phyloP scores from a whole-genome alignment of 2,797 vertebrate species.

The Chelonia mydas region DNA sequence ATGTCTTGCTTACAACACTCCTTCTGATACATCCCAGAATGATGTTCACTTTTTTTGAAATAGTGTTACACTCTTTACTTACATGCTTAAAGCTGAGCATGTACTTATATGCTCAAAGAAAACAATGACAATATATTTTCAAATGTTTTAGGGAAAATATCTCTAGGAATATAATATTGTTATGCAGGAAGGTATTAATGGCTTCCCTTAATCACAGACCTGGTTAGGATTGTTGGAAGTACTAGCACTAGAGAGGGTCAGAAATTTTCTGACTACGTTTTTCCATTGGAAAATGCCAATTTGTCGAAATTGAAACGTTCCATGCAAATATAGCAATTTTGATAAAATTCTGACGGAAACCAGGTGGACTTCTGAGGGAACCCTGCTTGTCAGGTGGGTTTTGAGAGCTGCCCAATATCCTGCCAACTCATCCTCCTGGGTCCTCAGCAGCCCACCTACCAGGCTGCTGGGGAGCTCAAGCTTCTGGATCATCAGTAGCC shows the following conservation, averaged over 20 bases:
- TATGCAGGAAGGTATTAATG: neutral
- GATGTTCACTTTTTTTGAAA: too few species aligned
- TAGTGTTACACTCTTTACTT: neutral
- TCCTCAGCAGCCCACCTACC: neutral
- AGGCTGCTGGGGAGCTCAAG: neutral
- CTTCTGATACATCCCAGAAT: too few species aligned
- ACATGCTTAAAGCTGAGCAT: neutral
- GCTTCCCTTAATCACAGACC: neutral
- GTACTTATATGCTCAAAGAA: neutral
- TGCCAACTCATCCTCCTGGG: neutral
- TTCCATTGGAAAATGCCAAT: neutral
- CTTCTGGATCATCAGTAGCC: neutral
- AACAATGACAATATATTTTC: neutral
- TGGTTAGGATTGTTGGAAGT: neutral
- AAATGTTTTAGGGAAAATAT: neutral
- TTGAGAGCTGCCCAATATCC: neutral
- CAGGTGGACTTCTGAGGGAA: neutral
- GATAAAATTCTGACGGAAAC: neutral
- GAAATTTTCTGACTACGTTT: neutral
- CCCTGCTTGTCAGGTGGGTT: neutral
- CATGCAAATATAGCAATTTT: neutral
- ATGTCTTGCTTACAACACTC: too few species aligned
- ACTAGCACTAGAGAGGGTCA: neutral
- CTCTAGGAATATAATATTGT: neutral
- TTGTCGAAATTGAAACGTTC: neutral